These are phyloP conservation scores for Crocuta crocuta DNA, from an alignment of 2,113 vertebrate genomes.

Conservation along the genomic window DNA sequence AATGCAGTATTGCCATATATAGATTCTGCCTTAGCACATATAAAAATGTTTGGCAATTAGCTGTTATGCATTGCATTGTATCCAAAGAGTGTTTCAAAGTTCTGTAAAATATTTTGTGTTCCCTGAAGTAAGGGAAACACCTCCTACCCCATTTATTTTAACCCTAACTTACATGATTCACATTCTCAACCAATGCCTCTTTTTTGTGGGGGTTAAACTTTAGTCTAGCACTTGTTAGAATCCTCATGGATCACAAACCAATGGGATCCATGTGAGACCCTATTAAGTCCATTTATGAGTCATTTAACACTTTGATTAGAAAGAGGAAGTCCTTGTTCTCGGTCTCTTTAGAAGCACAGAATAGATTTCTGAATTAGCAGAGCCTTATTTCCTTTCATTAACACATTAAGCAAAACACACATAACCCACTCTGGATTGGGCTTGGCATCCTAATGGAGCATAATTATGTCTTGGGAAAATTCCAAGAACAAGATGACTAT, in stretches of 20 bases:
- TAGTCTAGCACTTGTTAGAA: not conserved
- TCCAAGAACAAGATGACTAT: not conserved
- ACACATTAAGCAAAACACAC: not conserved
- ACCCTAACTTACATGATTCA: not conserved
- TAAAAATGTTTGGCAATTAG: not conserved
- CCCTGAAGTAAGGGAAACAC: not conserved
- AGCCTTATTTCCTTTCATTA: not conserved
- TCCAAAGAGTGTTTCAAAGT: not conserved
- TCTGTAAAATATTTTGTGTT: slow-evolving; percentile 4
- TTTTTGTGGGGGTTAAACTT: not conserved
- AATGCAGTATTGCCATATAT: not conserved
- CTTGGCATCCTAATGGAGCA: not conserved
- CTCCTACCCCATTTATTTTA: not conserved
- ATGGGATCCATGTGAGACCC: not conserved
- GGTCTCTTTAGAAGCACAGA: not conserved
- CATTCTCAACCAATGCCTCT: not conserved
- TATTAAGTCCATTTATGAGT: not conserved
- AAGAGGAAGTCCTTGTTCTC: not conserved
- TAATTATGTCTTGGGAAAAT: not conserved
- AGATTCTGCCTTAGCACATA: not conserved
- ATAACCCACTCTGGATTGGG: not conserved
- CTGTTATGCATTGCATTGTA: not conserved
- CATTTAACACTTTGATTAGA: not conserved
- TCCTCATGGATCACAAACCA: not conserved
- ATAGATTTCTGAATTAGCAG: not conserved